These are phyloP conservation scores for Rhegmatorhina hoffmannsi DNA, from an alignment of 2,113 vertebrate species.

Conservation along the genomic window DNA sequence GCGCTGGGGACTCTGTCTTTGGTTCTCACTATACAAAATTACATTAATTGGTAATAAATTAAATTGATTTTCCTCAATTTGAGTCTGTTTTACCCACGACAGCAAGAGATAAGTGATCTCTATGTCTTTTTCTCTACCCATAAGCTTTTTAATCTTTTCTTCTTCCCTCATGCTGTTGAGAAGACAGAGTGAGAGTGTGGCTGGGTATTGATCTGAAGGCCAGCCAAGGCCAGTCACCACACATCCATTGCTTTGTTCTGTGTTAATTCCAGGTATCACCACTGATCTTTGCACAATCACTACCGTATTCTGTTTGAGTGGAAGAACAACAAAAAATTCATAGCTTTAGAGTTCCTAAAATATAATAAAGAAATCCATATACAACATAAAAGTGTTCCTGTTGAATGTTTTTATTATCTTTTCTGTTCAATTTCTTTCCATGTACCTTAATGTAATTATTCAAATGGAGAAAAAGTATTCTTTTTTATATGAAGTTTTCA, in stretches of 20 bases:
- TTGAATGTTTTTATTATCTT: neutral
- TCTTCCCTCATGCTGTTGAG: too few relatives aligned
- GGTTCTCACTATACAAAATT: too few relatives aligned
- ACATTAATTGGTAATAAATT: too few relatives aligned
- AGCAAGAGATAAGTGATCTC: neutral
- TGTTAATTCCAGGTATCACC: neutral
- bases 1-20: accelerated
- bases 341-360: neutral
- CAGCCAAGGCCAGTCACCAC: neutral
- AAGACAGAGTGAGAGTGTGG: neutral
- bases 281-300: neutral
- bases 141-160: neutral
- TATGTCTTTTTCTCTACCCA: neutral
- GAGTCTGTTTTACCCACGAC: neutral
- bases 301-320: neutral
- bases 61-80: neutral
- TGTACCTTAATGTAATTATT: neutral
- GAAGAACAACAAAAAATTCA: neutral
- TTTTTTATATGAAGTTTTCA: neutral
- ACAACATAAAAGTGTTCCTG: neutral
- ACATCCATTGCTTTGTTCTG: neutral
- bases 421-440: neutral
- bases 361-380: neutral
- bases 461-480: neutral
- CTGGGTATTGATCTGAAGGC: neutral